Base-by-base conservation (phyloP, 2,113 vertebrate genomes). In the Archocentrus centrarchus region DNA sequence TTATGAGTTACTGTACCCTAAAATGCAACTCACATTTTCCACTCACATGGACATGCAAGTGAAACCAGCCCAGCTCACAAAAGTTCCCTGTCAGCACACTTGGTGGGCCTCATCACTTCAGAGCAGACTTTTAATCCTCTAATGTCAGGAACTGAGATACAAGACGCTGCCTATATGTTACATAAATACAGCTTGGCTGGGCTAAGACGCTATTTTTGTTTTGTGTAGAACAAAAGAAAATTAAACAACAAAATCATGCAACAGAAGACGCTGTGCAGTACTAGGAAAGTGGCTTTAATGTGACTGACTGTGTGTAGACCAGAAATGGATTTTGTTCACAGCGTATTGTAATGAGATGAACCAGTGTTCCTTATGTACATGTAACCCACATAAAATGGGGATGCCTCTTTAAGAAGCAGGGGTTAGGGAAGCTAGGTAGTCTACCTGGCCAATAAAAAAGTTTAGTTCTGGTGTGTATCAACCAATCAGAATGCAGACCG, bases 61-160 rank as follows among this genome's bases (percentile, higher is more conserved):
- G 10, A 41, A 41, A 41, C 39, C 39, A 41, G 11, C 39, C 11
- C 10, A 11, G 39, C 10, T 41, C 7, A 47, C 55, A 44, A 41
- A 58, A n/a, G 3, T 2, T 41, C 4, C 3, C 15, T 55, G 32
- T 60, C 8, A 27, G 24, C 27, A 47, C 0, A 32, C 11, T 20
- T 53, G 5, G 15, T 61, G 17, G 44, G 77, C 6, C 14, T 81
- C 13, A 85, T 80, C 82, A 83, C 82, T 80, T 89, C 81, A 87
- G 57, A 80, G 70, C 1, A 39, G 10, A 17, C 2, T 10, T 20
- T 30, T 58, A 3, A 15, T 83, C 6, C 13, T 57, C 20, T 78
- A 22, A 44, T 77, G 50, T 80, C 76, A 75, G 17, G 30, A 84
- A 62, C 20, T 66, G 20, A 70, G n/a, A 57, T 2, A n/a, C 1